phyloP scores from a whole-genome alignment of 2,113 vertebrate species.

The Podocnemis expansa region DNA sequence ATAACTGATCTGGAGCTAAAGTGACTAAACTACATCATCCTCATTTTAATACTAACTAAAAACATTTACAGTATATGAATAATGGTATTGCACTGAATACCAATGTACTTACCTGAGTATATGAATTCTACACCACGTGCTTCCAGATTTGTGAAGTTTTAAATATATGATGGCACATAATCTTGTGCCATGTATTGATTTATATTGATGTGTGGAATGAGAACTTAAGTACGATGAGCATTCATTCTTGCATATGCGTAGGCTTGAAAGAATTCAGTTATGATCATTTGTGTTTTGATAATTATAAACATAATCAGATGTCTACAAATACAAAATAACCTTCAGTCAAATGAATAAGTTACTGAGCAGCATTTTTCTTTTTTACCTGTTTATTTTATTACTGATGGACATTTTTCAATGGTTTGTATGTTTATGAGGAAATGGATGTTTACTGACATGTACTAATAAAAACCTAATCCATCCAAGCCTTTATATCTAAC shows the following conservation, averaged over 20 bases:
- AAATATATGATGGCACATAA: conserved; percentile 30
- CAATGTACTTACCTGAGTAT: conserved; percentile 32
- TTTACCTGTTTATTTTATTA: background rate
- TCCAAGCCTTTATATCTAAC: background rate
- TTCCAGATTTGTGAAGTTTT: conserved; percentile 20
- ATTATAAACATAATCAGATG: background rate
- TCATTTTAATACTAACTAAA: background rate
- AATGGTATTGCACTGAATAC: conserved; percentile 5
- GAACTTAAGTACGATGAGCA: background rate
- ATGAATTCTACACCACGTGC: background rate
- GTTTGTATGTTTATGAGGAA: background rate
- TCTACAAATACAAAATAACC: background rate
- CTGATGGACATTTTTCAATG: background rate
- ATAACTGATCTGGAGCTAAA: background rate
- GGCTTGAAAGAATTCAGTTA: background rate
- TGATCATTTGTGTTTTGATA: background rate
- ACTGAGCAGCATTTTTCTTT: background rate
- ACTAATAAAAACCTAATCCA: background rate
- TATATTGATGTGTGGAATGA: background rate
- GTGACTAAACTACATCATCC: background rate
- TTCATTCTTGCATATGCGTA: background rate
- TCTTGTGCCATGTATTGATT: background rate
- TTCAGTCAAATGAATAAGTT: background rate
- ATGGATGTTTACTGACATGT: too few relatives aligned
- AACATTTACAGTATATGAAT: conserved; percentile 8